Evolutionary conservation across 2,797 vertebrate genomes (phyloP), one percentile per base, ranked within the genome.

Genomic region (Poecilia wingei): DNA sequence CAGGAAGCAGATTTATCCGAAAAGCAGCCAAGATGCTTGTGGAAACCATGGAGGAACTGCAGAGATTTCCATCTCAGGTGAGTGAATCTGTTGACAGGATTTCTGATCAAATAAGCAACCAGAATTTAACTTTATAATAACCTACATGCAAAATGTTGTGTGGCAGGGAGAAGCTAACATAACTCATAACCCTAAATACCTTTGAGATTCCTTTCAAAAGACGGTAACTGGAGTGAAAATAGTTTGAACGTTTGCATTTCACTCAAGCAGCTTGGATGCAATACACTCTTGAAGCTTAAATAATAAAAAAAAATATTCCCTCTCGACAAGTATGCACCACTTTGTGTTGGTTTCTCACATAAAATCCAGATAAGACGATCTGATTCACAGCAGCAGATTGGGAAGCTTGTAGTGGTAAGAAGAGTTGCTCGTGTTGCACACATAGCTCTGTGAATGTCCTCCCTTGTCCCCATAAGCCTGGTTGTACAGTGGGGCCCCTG

Each of bases 401-500:
- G 9, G 22, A 55, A 57, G 13, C 49, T 55, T 13, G n/a, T 18
- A n/a, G 49, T 43, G 13, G 13, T 18, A 53, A 74, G 51, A 55
- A 28, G 28, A 55, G 36, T 16, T 41, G 47, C 1, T 53, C 2
- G 5, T 8, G 72, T 53, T 73, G 10, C 45, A 36, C 39, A n/a
- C 66, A 69, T 14, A 41, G 39, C 66, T 69, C 39, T 16, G 68
- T 5, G 36, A 68, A 20, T 8, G 36, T 45, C 25, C 25, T 70
- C 13, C 43, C 12, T 16, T 70, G 68, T 45, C 68, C 18, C 68
- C 41, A 46, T 45, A 28, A 46, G 43, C 43, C 43, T 70, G 41
- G 53, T 22, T 73, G 53, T 66, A 77, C 82, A 79, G 68, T 75
- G 3, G 74, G 88, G 82, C 89, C 81, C 31, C 68, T n/a, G 83